Percentiles rank a stretch among this genome's conserved stretches.
phyloP scores from a whole-genome alignment of 2,797 vertebrate species.

The Periophthalmus magnuspinnatus region DNA sequence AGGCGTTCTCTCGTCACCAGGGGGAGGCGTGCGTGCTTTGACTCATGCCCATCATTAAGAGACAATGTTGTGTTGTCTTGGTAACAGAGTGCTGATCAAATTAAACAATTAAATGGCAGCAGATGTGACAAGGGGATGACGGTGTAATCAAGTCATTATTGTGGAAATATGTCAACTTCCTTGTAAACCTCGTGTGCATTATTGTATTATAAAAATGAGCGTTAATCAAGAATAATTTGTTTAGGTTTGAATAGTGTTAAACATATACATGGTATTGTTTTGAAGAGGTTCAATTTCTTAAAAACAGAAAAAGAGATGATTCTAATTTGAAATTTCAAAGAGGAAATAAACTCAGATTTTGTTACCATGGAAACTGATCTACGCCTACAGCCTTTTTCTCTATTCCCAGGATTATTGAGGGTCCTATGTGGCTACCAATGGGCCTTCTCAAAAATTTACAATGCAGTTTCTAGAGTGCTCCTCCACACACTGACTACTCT shows the following conservation, averaged over 20 bases:
- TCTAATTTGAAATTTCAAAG: background rate
- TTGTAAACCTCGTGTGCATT: slow-evolving; percentile 35
- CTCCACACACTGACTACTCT: background rate
- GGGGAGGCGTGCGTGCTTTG: slow-evolving; percentile 36
- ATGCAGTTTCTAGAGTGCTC: background rate
- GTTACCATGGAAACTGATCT: slow-evolving; percentile 1
- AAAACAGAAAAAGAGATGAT: background rate
- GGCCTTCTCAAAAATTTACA: background rate
- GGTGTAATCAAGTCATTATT: slow-evolving; percentile 46
- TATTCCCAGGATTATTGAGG: background rate
- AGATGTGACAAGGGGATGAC: slow-evolving; percentile 38
- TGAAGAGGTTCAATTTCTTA: background rate
- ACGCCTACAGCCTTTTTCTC: background rate
- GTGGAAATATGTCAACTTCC: slow-evolving; percentile 32
- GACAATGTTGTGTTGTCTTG: slow-evolving; percentile 59
- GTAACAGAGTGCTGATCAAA: slow-evolving; percentile 54
- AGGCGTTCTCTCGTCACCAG: slow-evolving; percentile 53
- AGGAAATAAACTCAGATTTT: background rate
- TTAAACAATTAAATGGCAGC: slow-evolving; percentile 63
- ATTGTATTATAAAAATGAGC: background rate
- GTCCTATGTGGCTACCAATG: background rate
- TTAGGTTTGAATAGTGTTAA: background rate
- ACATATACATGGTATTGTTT: background rate
- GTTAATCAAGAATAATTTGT: background rate
- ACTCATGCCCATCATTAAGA: slow-evolving; percentile 63